These are phyloP conservation scores for Saxicola maurus DNA, from an alignment of 2,797 vertebrate genomes.

Conservation along the genomic window DNA sequence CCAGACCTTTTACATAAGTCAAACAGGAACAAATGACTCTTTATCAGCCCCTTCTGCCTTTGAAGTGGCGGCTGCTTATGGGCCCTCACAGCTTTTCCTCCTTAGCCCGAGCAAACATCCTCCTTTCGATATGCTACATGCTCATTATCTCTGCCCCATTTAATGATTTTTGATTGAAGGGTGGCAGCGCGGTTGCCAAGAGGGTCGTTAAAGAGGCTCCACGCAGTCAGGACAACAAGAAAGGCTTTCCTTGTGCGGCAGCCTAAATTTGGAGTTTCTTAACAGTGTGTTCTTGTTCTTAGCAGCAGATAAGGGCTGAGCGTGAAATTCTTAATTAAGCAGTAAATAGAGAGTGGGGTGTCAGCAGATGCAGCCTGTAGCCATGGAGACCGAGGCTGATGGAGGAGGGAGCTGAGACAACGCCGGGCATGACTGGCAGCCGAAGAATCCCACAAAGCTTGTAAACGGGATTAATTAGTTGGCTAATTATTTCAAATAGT, in stretches of 20 bases:
- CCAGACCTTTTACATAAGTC: slow-evolving; percentile 84
- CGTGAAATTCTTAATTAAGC: slow-evolving; percentile 88
- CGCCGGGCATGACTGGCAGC: slow-evolving; percentile 71
- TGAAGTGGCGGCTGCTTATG: slow-evolving; percentile 75
- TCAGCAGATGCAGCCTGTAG: slow-evolving; percentile 84
- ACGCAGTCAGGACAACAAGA: slow-evolving; percentile 69
- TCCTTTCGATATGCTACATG: slow-evolving; percentile 81
- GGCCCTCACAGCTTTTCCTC: slow-evolving; percentile 73
- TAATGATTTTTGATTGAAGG: slow-evolving; percentile 84
- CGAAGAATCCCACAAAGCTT: slow-evolving; percentile 82
- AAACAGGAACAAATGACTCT: slow-evolving; percentile 83
- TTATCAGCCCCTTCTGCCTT: slow-evolving; percentile 75
- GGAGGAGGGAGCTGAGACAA: slow-evolving; percentile 61
- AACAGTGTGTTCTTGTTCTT: slow-evolving; percentile 82
- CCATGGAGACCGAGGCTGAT: slow-evolving; percentile 79
- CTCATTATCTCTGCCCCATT: slow-evolving; percentile 82
- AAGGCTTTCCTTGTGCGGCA: slow-evolving; percentile 77
- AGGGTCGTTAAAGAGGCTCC: slow-evolving; percentile 74
- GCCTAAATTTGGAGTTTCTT: slow-evolving; percentile 81
- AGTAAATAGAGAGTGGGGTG: slow-evolving; percentile 83
- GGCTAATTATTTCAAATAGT: slow-evolving; percentile 79
- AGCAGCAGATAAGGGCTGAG: slow-evolving; percentile 79
- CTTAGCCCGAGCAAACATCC: slow-evolving; percentile 77
- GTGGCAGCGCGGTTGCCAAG: slow-evolving; percentile 70
- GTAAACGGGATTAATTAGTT: slow-evolving; percentile 81